Percentiles rank a stretch among this genome's conserved stretches.
Conservation (phyloP, 1,140 invertebrate genomes). For the Drosophila aff. region DNA sequence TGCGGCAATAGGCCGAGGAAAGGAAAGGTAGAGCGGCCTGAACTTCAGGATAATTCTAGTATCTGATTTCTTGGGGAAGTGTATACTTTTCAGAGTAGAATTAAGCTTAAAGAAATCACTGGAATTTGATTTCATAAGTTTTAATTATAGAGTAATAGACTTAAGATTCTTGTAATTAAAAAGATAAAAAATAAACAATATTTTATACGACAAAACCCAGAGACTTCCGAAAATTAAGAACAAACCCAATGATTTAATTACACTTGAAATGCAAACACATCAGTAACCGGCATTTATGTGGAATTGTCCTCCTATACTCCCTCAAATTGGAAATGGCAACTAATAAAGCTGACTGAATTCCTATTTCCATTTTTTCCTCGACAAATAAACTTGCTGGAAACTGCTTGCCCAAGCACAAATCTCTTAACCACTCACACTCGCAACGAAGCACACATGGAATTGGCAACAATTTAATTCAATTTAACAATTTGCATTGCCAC, state of each 20-base stretch:
- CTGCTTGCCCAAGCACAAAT: slow-evolving; percentile 33
- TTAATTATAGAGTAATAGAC: too few species aligned
- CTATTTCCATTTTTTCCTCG: slow-evolving; percentile 1
- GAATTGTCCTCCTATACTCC: neutral
- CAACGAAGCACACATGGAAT: slow-evolving; percentile 36
- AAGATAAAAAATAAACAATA: too few species aligned
- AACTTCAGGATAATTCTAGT: neutral
- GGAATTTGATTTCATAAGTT: too few species aligned
- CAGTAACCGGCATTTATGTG: neutral
- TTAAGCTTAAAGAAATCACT: neutral
- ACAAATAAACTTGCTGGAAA: slow-evolving; percentile 25
- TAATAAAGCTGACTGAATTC: slow-evolving; percentile 21
- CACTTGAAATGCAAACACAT: neutral
- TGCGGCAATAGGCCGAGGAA: neutral
- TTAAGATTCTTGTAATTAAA: too few species aligned
- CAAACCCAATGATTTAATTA: neutral
- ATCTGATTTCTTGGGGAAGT: neutral
- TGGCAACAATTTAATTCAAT: slow-evolving; percentile 77
- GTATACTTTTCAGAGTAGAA: neutral
- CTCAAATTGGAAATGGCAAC: neutral
- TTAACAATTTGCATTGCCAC: slow-evolving; percentile 57
- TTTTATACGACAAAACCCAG: too few species aligned
- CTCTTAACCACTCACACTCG: slow-evolving; percentile 18
- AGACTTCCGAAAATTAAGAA: neutral
- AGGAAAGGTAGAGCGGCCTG: neutral